Base-by-base conservation (phyloP, 1,140 invertebrate genomes). In the Charaxes varanes region DNA sequence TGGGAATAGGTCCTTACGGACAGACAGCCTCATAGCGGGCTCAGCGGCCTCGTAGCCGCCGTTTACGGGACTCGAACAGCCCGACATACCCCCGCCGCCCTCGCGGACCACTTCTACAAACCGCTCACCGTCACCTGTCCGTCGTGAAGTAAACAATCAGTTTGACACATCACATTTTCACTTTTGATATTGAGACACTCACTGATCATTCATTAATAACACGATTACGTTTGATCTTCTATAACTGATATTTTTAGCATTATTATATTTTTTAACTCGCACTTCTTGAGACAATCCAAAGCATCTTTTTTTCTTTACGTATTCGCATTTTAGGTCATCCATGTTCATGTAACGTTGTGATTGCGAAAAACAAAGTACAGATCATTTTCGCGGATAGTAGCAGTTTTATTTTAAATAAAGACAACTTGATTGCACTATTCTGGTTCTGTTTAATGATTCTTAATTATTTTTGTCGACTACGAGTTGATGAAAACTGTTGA, bases 101-200 rank as follows among this genome's bases (percentile, higher is more conserved):
- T 72, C 64, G 43, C 62, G 65, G 69, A 68, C 71, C 66, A 74
- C 74, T 81, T 78, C 69, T 79, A 78, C 58, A 71, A 73, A 71
- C 71, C 71, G 65, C 73, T 81, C 78, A 79, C 76, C 77, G 71
- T 81, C 78, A 79, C 76, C 77, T 81, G 72, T 78, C 70, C 70
- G 66, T 68, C 70, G 71, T 70, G 80, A 82, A 64, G 80, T 85
- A 85, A 85, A 85, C 79, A 85, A 85, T 85, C 79, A 68, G 63
- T 80, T 85, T 85, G 82, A 84, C 79, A 84, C 79, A 85, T 85
- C 82, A 85, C 82, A 85, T 85, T 83, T 82, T 85, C 76, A 80
- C 77, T 81, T 80, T 83, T 76, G 71, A 70, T 62, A 61, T 59
- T 61, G 62, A 66, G 58, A 56, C 55, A 78, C 65, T 65, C 63